Base-by-base conservation (phyloP, 2,113 vertebrate genomes). In the Bombycilla garrulus region DNA sequence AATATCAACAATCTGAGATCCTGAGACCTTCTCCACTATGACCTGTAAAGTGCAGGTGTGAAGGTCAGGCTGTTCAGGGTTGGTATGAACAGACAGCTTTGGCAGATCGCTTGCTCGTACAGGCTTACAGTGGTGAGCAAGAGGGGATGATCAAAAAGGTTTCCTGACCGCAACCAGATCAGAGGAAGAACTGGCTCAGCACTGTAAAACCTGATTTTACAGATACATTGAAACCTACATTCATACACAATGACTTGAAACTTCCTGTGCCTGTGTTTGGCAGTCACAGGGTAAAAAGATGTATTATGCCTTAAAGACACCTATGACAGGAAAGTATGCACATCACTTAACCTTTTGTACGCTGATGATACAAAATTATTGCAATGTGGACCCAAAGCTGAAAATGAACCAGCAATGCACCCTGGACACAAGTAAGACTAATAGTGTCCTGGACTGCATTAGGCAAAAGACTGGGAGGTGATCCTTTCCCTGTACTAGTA, bases 21-120 rank as follows among this genome's bases (percentile, higher is more conserved):
- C 99, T 6, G 99, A 99, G 20, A 99, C 99, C 96, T 99, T 99
- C 97, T 99, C 99, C 97, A 99, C 99, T 33, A 99, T 99, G 96
- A 99, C 99, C 99, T 99, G 96, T 61, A 38, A 97, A 95, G 76
- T 20, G 33, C 70, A 92, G 36, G 56, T 40, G 28, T 54, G 69
- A 92, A 69, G 38, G 61, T 91, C 83, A 96, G 50, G 54, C 26
- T 87, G 78, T 90, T 61, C 42, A n/a, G 51, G 42, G n/a, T 3
- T 28, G 26, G 29, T 62, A 47, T 7, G 12, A 86, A 88, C 64
- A 90, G 22, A 65, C 29, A 60, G 33, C 61, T 94, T 77, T 8
- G 1, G 28, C 29, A 61, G 81, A 61, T 61, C 0, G 0, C 40
- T 40, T 69, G 51, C 40, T 88, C n/a, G 18, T 66, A 48, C 40